Evolutionary conservation across 1,140 invertebrate species (phyloP), one percentile per base, ranked within the genome.

Genomic region (Zaprionus vittiger): DNA sequence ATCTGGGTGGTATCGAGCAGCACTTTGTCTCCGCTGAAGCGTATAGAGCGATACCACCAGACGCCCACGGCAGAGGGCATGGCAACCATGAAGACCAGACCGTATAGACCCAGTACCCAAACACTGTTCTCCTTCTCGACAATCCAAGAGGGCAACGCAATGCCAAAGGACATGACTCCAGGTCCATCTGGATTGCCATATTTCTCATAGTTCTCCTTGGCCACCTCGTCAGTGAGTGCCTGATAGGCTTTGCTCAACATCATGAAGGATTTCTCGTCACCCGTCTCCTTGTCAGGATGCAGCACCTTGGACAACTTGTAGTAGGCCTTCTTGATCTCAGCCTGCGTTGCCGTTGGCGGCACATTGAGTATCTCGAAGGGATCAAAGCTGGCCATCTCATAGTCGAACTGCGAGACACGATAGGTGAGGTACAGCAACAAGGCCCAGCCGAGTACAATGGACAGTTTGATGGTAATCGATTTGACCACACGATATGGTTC

Each of bases 141-240:
- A 93, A 99, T 99, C 99, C 99, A 99, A 63, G 99, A 99, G 20
- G 99, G 99, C 52, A 99, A 93, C 49, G 99, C 99, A 93, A 99
- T 99, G 77, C 99, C 99, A 95, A 99, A 99, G 83, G 97, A 98
- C 95, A 98, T 99, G 22, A 98, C 98, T 78, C 98, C 98, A 34
- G 99, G 99, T 5, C 99, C 99, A 95, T 99, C 99, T 14, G 99
- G 99, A 95, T 99, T 99, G 41, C 99, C 99, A 95, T 99, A 99
- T 93, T 98, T 98, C 92, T 99, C 98, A 97, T 98, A 99, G 94
- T 99, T 99, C 93, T 97, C 96, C 81, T 97, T 95, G 7, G 99
- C 97, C 93, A 99, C 98, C 85, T 99, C 98, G 94, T 99, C 98
- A 44, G 99, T 99, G 70, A 97, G 95, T 72, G 96, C 98, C 94